Percentiles rank a stretch among this genome's conserved stretches.
These are phyloP conservation scores for Adelges cooleyi DNA, from an alignment of 1,140 invertebrate genomes.

Conservation along the genomic window DNA sequence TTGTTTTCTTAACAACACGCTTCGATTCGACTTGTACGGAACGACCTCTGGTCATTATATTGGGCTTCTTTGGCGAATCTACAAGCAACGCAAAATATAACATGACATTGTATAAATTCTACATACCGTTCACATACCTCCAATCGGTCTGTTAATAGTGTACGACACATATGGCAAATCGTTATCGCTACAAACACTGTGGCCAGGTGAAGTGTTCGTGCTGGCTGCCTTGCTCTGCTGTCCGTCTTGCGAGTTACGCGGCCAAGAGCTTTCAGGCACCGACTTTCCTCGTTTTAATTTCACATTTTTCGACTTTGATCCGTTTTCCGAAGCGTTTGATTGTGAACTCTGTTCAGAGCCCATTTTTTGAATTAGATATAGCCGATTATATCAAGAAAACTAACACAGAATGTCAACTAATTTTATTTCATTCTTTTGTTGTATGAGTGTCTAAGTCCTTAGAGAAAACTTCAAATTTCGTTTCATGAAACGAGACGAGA, in stretches of 20 bases:
- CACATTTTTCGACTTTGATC: neutral
- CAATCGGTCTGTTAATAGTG: slow-evolving; percentile 82
- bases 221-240: slow-evolving; percentile 40
- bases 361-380: too few species aligned
- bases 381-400: too few species aligned
- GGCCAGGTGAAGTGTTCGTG: slow-evolving; percentile 55
- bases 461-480: too few species aligned
- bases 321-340: neutral
- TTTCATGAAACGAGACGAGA: too few species aligned
- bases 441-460: too few species aligned
- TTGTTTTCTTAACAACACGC: neutral
- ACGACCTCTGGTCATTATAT: neutral
- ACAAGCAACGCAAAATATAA: neutral
- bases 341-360: slow-evolving; percentile 35
- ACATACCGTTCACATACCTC: too few species aligned
- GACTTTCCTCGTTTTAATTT: slow-evolving; percentile 30
- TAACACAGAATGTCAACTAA: too few species aligned
- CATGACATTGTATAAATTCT: too few species aligned
- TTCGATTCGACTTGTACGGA: neutral
- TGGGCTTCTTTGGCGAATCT: slow-evolving; percentile 26
- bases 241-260: slow-evolving; percentile 31
- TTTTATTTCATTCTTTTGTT: too few species aligned
- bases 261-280: slow-evolving; percentile 31
- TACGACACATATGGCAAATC: slow-evolving; percentile 92
- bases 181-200: slow-evolving; percentile 75